Conservation (phyloP, 2,113 vertebrate genomes). For the Ailuropoda melanoleuca region DNA sequence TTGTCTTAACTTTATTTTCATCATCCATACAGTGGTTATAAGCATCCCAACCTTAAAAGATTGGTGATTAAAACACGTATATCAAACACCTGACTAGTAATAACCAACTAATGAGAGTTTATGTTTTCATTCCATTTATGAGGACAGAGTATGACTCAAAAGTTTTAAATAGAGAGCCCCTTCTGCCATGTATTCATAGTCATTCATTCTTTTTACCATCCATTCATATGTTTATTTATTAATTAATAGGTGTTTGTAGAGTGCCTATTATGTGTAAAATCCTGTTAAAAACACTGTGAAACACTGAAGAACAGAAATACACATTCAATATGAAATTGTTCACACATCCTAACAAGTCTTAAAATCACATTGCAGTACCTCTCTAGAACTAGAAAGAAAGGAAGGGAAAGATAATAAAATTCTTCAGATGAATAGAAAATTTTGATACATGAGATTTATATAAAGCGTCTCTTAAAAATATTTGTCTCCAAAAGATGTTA, state of each 20-base stretch:
- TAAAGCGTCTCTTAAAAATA: neutral
- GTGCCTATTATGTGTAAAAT: neutral
- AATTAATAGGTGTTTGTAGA: neutral
- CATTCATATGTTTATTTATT: neutral
- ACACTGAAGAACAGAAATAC: neutral
- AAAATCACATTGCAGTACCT: neutral
- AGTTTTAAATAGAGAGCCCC: neutral
- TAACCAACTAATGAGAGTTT: neutral
- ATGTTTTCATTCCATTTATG: neutral
- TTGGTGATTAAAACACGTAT: neutral
- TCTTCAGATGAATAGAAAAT: neutral
- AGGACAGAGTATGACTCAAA: neutral
- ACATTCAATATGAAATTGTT: neutral
- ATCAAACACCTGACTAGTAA: neutral
- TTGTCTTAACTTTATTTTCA: neutral
- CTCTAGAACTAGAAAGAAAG: neutral
- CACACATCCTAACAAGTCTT: neutral
- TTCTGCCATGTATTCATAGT: neutral
- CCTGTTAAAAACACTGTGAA: neutral
- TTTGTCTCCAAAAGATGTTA: neutral
- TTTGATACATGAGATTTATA: neutral
- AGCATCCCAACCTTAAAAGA: neutral
- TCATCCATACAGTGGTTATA: neutral
- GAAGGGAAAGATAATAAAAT: neutral
- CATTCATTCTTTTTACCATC: neutral